Base-by-base conservation (phyloP, 1,140 invertebrate genomes). In the Drosophila tani region DNA sequence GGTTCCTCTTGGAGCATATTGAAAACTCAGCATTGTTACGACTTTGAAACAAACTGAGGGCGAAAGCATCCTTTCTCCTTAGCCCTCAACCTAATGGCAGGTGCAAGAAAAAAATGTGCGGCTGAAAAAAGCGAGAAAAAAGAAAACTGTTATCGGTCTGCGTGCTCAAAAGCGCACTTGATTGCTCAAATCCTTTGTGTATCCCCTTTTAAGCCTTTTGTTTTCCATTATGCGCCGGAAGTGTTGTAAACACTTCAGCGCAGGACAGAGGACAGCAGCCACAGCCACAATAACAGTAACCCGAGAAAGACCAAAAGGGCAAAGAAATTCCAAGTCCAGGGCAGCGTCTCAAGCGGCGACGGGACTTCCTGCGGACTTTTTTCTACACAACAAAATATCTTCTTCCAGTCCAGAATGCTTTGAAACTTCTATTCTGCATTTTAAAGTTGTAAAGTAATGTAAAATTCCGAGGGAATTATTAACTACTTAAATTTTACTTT, bases 151-250 rank as follows among this genome's bases (percentile, higher is more conserved):
- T 80, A 80, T 80, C 69, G 78, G 78, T 62, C 66, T 70, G 75
- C 69, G 85, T 88, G 79, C 85, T 88, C 86, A 82, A 79, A 88
- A 77, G 77, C 84, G 84, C 77, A 88, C 84, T 88, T 88, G 84
- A 88, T 88, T 88, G 84, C 84, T 88, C 84, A 88, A 88, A 88
- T 88, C 84, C 84, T 88, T 88, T 88, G 84, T 88, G 84, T 88
- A 88, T 88, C 84, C 69, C 53, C 84, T 88, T 88, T 88, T 88
- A 88, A 88, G 84, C 84, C 84, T 88, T 88, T 88, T 88, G 84
- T 88, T 88, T 88, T 88, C 84, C 84, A 88, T 88, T 88, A 88
- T 88, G 75, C 67, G 84, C 84, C 84, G 84, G 84, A 88, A 88
- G 84, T 88, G 84, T 90, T 88, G 84, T 88, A 88, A 88, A 88